Evolutionary conservation across 2,797 vertebrate genomes (phyloP).

Genomic region (Mormyrus hasselquistii): DNA sequence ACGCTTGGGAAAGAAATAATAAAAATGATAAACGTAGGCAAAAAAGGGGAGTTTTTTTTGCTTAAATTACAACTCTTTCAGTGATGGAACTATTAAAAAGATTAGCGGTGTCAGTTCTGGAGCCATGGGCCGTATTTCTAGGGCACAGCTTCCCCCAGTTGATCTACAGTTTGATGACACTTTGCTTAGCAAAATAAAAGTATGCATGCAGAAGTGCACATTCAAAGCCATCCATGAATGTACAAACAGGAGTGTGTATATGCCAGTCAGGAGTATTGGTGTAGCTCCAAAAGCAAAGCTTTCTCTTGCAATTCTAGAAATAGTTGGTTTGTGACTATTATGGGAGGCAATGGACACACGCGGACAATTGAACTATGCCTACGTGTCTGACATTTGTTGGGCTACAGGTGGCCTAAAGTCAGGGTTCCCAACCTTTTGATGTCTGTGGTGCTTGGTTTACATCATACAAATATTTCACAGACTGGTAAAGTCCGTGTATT

Average conservation of each 20-base stretch:
- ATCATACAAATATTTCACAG: background rate
- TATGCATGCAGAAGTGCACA: background rate
- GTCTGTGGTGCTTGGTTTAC: background rate
- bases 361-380: background rate
- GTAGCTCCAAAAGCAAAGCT: background rate
- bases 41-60: background rate
- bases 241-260: background rate
- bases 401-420: background rate
- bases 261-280: background rate
- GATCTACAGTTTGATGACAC: background rate
- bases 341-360: background rate
- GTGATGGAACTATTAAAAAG: constrained; percentile 15
- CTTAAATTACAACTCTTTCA: background rate
- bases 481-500: background rate
- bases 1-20: background rate
- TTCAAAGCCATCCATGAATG: background rate
- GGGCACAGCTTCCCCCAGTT: background rate
- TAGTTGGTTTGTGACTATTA: background rate
- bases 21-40: constrained; percentile 6
- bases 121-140: constrained; percentile 12
- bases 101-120: background rate
- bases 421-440: background rate
- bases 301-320: background rate
- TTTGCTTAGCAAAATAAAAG: background rate
- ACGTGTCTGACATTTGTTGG: background rate